Base-by-base conservation (phyloP, 1,140 invertebrate species). In the Olivierus martensii region DNA sequence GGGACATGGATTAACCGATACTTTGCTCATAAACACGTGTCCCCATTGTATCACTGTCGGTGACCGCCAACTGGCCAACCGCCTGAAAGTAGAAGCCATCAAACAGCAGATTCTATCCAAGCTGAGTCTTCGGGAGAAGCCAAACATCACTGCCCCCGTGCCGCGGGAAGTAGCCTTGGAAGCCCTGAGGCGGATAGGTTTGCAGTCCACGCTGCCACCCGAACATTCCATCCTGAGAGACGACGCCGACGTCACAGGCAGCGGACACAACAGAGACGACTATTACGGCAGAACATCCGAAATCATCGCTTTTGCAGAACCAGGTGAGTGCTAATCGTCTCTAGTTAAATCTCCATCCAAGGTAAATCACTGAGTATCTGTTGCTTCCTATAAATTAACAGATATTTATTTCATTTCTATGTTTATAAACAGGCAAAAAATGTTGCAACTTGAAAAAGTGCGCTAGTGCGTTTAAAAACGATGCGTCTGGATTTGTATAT, bases 261-360 rank as follows among this genome's bases (percentile, higher is more conserved):
- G n/a, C 37, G 22, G 38, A 36, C 15, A 14, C n/a, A 36, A 14
- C n/a, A 34, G 47, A 12, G 82, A 84, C 62, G 82, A 84, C 60
- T 84, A 81, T 63, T 83, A 82, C 67, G 83, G 79, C 11, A 77
- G 78, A 54, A 84, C 83, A 5, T 81, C 81, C 21, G 83, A 86
- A 68, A 84, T 87, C 61, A 84, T 86, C 59, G 79, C 81, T 12
- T 87, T 87, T 64, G 82, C 82, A 5, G 83, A 85, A 66, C 78
- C 79, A 69, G 83, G 83, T 84, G 71, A 76, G 74, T 53, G 22
- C 4, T 36, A n/a, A 18, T 15, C 46, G 10, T 39, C 21, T 10
- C 3, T 18, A 28, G n/a, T 36, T 36, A 17, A 28, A 17, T 14
- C 10, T 21, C 10, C 22, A 36, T 11, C n/a, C 10, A 19, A 47